Conservation (phyloP, 2,888 invertebrate species). For the Axea sp. region DNA sequence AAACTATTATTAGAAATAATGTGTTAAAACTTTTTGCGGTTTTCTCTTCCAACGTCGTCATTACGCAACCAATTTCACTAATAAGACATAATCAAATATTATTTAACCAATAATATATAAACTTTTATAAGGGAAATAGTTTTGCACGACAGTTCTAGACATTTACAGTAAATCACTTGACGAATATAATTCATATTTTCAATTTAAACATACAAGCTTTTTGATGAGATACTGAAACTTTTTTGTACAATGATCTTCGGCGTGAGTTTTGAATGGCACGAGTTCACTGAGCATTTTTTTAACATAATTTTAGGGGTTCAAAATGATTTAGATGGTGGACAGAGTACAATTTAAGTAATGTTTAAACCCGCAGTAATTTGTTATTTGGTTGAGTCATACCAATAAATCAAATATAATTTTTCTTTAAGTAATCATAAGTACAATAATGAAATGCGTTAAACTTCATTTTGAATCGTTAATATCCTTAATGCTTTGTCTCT, state of each 20-base stretch:
- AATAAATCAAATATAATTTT: constrained; percentile 32
- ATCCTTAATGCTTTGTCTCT: not conserved
- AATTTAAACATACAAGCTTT: too few species aligned
- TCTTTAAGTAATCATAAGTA: constrained; percentile 6
- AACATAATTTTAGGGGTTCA: too few species aligned
- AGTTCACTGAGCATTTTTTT: too few species aligned
- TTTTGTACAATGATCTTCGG: too few species aligned
- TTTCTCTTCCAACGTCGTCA: not conserved
- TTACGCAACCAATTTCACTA: not conserved
- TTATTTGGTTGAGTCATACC: constrained; percentile 8
- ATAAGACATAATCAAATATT: not conserved
- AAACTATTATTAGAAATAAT: constrained; percentile 10
- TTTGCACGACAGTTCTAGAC: too few species aligned
- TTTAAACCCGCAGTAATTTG: constrained; percentile 3
- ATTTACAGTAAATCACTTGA: too few species aligned
- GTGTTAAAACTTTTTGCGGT: constrained; percentile 3
- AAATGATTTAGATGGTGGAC: constrained; percentile 6
- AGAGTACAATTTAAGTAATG: constrained; percentile 1
- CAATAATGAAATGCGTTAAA: constrained; percentile 4
- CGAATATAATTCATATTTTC: too few species aligned
- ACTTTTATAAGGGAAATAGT: too few species aligned
- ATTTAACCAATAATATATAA: too few species aligned
- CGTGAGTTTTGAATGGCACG: too few species aligned
- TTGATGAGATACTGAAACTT: too few species aligned
- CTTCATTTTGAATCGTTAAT: constrained; percentile 1